Conservation (phyloP, 2,797 vertebrate species). For the Leptoclinus maculatus region DNA sequence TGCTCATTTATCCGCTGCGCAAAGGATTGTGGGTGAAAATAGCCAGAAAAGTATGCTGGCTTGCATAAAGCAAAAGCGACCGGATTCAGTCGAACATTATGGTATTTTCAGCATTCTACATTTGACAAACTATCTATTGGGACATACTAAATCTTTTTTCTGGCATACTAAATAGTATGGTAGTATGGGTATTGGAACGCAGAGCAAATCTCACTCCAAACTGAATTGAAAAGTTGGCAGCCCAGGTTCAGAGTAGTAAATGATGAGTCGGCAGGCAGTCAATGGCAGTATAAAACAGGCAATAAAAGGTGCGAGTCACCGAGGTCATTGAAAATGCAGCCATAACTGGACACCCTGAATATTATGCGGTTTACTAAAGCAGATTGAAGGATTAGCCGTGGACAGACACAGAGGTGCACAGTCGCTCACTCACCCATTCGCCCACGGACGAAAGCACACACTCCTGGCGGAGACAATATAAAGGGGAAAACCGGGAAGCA, state of each 20-base stretch:
- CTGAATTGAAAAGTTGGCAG: not conserved
- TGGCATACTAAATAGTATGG: not conserved
- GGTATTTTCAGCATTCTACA: not conserved
- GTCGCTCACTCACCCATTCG: too few species aligned
- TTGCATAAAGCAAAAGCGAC: not conserved
- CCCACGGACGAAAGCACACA: too few species aligned
- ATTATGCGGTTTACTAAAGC: too few species aligned
- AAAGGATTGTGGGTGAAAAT: not conserved
- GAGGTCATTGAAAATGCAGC: not conserved
- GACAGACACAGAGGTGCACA: too few species aligned
- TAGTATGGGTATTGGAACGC: not conserved
- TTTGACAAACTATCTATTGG: not conserved
- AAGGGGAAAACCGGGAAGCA: constrained; percentile 9
- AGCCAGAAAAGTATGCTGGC: not conserved
- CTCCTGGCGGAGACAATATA: too few species aligned
- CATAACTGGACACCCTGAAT: too few species aligned
- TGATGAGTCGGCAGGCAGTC: not conserved
- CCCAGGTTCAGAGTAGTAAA: not conserved
- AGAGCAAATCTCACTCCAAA: not conserved
- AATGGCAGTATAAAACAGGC: not conserved
- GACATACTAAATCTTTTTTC: not conserved
- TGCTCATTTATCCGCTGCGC: not conserved
- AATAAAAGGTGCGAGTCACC: not conserved
- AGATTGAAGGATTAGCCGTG: too few species aligned
- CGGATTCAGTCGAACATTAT: not conserved